Evolutionary conservation across 1,140 invertebrate species (phyloP).

Genomic region (Pristionchus pacificus): DNA sequence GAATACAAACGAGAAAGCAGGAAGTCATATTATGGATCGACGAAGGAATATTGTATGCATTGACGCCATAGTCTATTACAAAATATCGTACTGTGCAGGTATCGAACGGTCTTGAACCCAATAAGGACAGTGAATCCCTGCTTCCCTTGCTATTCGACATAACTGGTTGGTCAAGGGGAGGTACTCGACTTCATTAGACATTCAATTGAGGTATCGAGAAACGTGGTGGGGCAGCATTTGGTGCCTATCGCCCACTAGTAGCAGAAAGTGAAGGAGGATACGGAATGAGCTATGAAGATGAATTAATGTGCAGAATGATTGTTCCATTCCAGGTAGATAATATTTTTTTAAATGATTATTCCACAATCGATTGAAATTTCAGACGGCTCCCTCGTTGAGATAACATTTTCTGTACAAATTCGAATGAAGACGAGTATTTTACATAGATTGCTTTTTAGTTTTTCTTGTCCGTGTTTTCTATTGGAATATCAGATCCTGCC

Average conservation of each 20-base stretch:
- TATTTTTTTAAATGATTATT: background rate
- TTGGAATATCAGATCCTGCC: background rate
- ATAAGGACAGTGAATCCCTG: background rate
- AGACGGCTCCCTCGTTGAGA: background rate
- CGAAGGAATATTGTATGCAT: conserved; percentile 22
- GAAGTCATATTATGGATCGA: conserved; percentile 22
- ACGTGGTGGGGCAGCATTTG: conserved; percentile 18
- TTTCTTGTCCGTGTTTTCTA: background rate
- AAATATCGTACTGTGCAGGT: background rate
- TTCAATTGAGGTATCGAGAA: conserved; percentile 20
- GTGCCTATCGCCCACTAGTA: conserved; percentile 24
- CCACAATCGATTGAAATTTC: too few species aligned
- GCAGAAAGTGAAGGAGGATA: conserved; percentile 23
- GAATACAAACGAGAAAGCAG: conserved; percentile 23
- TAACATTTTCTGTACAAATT: background rate
- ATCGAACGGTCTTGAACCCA: background rate
- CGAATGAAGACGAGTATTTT: background rate
- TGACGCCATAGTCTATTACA: too few species aligned
- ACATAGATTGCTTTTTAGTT: background rate
- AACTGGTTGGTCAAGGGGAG: background rate
- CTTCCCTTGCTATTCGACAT: background rate
- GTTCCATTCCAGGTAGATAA: conserved; percentile 27
- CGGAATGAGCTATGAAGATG: conserved; percentile 26
- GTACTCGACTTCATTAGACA: background rate
- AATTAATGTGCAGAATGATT: conserved; percentile 27